Evolutionary conservation across 2,113 vertebrate genomes (phyloP), one percentile per base, ranked within the genome.

Genomic region (Ameiurus melas): DNA sequence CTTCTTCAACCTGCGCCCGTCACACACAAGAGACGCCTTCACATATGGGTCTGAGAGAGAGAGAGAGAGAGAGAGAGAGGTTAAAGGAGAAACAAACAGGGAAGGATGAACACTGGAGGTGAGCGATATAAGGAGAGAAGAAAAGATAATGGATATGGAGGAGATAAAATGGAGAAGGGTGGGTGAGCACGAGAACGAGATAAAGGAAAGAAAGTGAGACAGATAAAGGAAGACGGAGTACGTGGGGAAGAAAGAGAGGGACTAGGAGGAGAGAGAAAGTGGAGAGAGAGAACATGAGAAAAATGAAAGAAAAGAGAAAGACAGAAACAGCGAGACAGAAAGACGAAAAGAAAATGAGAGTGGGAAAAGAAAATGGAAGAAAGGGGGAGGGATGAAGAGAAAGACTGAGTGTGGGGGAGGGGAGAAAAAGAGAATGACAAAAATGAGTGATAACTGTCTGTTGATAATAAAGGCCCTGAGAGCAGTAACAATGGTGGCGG

Each of bases 11-110:
- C 97, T 93, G 62, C 97, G 96, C 43, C 97, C 97, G 77, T 98
- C 97, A 10, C 97, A 97, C 91, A 98, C 95, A 92, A 98, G 95
- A 80, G 97, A 98, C 47, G 97, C 97, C 94, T 98, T 98, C 81
- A 98, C 97, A 0, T 98, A 98, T 47, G 97, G 97, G 92, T 98
- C 97, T 98, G 93, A 60, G 57, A 71, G 53, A 89, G 20, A 66
- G 17, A 88, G 71, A 58, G 70, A 51, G 60, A 73, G 7, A 43
- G 55, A 64, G 70, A 62, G 19, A 57, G 62, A 33, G 51, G 71
- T n/a, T 8, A 16, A 5, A 16, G 1, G 7, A 73, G 60, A 83
- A 68, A 64, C 51, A 68, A 60, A 51, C 19, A 58, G 71, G 36
- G 12, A 81, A 16, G 68, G 90, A 78, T 53, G 25, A 51, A 75